These are phyloP conservation scores for Pangasius mekongensis DNA, from an alignment of 2,797 vertebrate genomes.

Conservation along the genomic window DNA sequence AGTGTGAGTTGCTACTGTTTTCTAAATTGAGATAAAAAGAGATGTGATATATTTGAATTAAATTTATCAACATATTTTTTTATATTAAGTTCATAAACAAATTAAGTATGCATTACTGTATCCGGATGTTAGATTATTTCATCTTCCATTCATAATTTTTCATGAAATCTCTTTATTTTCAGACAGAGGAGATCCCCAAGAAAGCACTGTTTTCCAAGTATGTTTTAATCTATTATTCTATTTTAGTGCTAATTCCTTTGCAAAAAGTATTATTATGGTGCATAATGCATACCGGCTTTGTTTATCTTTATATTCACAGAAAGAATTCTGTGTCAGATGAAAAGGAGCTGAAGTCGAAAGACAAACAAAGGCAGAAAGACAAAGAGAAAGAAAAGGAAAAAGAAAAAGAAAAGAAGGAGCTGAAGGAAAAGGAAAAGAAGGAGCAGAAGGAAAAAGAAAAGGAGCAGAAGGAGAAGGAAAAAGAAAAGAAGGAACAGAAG, in stretches of 20 bases:
- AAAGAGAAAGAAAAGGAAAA: slow-evolving; percentile 76
- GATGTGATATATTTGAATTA: not conserved
- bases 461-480: slow-evolving; percentile 73
- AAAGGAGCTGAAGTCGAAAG: slow-evolving; percentile 72
- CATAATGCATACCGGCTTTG: not conserved
- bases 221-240: slow-evolving; percentile 32
- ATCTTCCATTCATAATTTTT: not conserved
- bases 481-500: slow-evolving; percentile 73
- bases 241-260: not conserved
- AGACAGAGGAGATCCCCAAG: slow-evolving; percentile 70
- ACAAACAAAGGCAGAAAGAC: slow-evolving; percentile 77
- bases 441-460: slow-evolving; percentile 77
- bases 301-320: slow-evolving; percentile 56
- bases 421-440: slow-evolving; percentile 77
- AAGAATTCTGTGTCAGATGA: slow-evolving; percentile 67
- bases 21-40: not conserved
- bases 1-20: not conserved
- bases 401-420: slow-evolving; percentile 76
- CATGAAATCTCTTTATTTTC: slow-evolving; percentile 44
- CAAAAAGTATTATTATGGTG: too few species aligned
- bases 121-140: not conserved
- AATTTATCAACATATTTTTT: not conserved
- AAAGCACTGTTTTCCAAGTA: slow-evolving; percentile 70
- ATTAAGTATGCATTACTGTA: not conserved
- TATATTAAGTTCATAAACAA: too few species aligned